Evolutionary conservation across 2,888 invertebrate species (phyloP), one percentile per base, ranked within the genome.

Genomic region (Heliconius cydno): DNA sequence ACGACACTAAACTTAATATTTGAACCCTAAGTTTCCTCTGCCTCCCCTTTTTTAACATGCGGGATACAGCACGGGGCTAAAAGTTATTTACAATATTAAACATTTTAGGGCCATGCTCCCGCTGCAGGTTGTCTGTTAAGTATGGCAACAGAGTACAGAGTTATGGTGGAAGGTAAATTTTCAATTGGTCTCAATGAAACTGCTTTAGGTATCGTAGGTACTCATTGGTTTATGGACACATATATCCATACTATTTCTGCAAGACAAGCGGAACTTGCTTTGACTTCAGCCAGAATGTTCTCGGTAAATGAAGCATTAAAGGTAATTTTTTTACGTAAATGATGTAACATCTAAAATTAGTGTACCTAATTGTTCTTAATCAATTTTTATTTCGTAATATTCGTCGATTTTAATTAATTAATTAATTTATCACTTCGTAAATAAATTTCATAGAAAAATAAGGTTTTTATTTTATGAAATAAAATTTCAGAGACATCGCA

Each of bases 101-200:
- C 46, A 22, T 89, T 92, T 28, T 86, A 97, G 97, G 98, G 98
- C 6, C 97, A 98, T 86, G 95, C 97, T 0, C 98, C 98, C 52
- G 98, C 98, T 34, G 98, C 98, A 6, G 98, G 98, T 1, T 98
- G 98, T 86, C 91, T 98, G 1, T 85, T 98, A 19, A 95, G 98
- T 0, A 93, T 97, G 87, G 96, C 96, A 60, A 98, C 98, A 88
- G 98, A 98, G 91, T 98, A 98, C 90, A 96, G 98, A 82, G 96
- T 97, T 1, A 98, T 98, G 97, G 96, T 97, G n/a, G 96, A 96
- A 0, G 97, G 97, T 0, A 97, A 97, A 84, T 97, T 94, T 86
- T 96, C 96, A 19, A 98, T 98, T 79, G 98, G 98, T 0, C 92
- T 98, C 1, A 98, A 98, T 88, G 98, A 98, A 95, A 98, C 98